These are phyloP conservation scores for Desmophyllum pertusum DNA, from an alignment of 92 coral and sea anemone genomes.

Conservation along the genomic window DNA sequence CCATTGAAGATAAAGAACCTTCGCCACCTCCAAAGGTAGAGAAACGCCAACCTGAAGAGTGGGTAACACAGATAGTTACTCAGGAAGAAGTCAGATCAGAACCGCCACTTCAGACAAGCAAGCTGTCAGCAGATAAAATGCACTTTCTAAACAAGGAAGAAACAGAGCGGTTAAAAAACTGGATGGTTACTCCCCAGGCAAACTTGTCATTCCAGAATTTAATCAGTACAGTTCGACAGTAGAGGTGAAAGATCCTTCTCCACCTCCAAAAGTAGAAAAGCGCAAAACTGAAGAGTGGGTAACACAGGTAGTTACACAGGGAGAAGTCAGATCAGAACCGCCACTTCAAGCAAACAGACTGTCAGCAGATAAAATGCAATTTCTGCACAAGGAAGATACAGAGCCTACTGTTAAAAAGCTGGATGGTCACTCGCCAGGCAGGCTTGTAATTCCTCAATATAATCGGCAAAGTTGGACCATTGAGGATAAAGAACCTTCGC, in stretches of 20 bases:
- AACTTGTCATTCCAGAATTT: not conserved
- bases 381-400: not conserved
- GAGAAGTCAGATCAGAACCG: constrained; percentile 12
- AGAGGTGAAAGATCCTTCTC: not conserved
- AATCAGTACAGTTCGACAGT: not conserved
- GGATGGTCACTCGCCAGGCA: not conserved
- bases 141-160: not conserved
- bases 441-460: not conserved
- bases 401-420: not conserved
- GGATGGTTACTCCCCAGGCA: not conserved
- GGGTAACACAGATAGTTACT: no score
- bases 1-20: not conserved
- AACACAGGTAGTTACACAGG: not conserved
- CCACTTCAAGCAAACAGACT: not conserved
- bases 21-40: not conserved
- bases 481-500: not conserved
- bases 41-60: no score
- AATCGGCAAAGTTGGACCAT: not conserved
- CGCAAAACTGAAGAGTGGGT: constrained; percentile 1
- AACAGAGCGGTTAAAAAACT: no score
- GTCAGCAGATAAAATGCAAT: not conserved
- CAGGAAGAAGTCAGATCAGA: not conserved
- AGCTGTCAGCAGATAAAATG: not conserved
- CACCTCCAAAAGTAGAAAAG: not conserved
- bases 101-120: not conserved